These are phyloP conservation scores for Bicyclus anynana DNA, from an alignment of 1,140 invertebrate species.

Conservation along the genomic window DNA sequence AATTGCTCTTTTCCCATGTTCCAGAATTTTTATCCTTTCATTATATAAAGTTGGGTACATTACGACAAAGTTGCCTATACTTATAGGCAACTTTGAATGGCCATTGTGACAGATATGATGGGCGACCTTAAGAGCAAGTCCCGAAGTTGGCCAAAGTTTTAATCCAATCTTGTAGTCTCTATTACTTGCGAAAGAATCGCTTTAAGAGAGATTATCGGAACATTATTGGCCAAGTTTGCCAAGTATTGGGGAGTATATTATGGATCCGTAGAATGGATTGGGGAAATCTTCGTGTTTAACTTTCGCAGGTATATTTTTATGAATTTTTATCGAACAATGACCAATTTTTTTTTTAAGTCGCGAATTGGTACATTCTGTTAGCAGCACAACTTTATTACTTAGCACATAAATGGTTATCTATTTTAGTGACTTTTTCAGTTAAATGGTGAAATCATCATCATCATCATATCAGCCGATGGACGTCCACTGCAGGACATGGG, in stretches of 20 bases:
- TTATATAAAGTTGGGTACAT: constrained; percentile 5
- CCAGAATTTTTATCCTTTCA: neutral
- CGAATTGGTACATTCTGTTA: too few species aligned
- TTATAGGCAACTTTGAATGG: constrained; percentile 18
- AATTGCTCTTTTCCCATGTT: neutral
- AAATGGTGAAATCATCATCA: too few species aligned
- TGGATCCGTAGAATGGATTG: neutral
- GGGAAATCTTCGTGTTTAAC: neutral
- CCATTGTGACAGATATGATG: constrained; percentile 16
- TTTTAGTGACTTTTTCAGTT: too few species aligned
- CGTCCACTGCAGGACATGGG: too few species aligned
- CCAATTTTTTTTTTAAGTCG: too few species aligned
- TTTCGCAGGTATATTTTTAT: neutral
- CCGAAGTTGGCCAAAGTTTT: constrained; percentile 28
- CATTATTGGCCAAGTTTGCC: constrained; percentile 10
- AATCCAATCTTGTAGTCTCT: constrained; percentile 34
- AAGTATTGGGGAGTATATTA: constrained; percentile 24
- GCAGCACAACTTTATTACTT: too few species aligned
- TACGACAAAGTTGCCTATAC: neutral
- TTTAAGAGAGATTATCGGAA: constrained; percentile 28
- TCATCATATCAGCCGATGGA: too few species aligned
- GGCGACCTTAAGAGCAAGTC: constrained; percentile 18
- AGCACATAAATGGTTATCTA: too few species aligned
- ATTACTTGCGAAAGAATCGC: constrained; percentile 34
- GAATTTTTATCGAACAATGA: too few species aligned